Evolutionary conservation across 2,888 invertebrate species (phyloP), one percentile per base, ranked within the genome.

Genomic region (Aphodius granarius): DNA sequence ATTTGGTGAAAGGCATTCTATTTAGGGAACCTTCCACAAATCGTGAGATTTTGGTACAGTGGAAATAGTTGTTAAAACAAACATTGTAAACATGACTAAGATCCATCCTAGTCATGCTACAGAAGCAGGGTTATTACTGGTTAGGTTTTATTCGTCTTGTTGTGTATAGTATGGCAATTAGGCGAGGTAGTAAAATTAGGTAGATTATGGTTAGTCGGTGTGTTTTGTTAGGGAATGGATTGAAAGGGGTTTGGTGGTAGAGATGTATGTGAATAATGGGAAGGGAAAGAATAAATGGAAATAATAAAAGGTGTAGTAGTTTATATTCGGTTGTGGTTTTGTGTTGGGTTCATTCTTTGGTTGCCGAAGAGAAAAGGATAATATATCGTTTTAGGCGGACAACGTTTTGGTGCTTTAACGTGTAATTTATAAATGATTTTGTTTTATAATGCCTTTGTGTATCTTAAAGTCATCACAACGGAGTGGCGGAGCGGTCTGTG

Each of bases 351-450:
- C 21, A 65, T 62, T 76, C 23, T 18, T 73, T 73, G 73, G 62
- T 76, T 79, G 78, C 78, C 78, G 78, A 80, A 80, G 79, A 81
- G 81, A 83, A 85, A 85, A 86, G 84, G 84, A 85, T 86, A 86
- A 86, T 86, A 86, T 86, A 86, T 86, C 84, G 85, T 86, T 84
- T 83, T 84, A 85, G 86, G 86, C 86, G 86, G 86, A 86, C 85
- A 86, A 85, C 86, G 85, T 86, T 86, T 86, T 86, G 86, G 86
- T 86, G 86, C 86, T 85, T 85, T 85, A 86, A 86, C 86, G 81
- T 86, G 85, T 86, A 86, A 86, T 86, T 86, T 86, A 86, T 86
- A 86, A 86, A 86, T 86, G 86, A 86, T 86, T 86, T 86, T 86
- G 85, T 86, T 86, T 86, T 86, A 85, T 85, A 85, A 85, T 86